These are phyloP conservation scores for Lithobius niger DNA, from an alignment of 1,140 invertebrate species.

Conservation along the genomic window DNA sequence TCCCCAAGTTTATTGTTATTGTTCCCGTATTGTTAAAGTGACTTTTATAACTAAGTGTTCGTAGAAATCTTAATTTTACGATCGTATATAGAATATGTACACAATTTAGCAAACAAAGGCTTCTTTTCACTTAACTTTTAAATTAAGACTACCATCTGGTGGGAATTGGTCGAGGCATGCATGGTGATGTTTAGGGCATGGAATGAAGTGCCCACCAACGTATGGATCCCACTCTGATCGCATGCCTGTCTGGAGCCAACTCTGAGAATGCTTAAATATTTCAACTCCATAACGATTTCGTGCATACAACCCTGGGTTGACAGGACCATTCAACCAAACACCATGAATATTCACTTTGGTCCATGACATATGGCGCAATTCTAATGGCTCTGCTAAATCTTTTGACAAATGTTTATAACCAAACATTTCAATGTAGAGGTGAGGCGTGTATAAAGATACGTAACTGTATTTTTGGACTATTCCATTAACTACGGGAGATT, in stretches of 20 bases:
- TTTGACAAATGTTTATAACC: background rate
- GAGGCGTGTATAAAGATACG: background rate
- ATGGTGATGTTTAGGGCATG: constrained; percentile 20
- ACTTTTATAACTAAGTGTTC: no score
- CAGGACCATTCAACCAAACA: constrained; percentile 21
- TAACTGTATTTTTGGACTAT: no score
- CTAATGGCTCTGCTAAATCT: constrained; percentile 8
- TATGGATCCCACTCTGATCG: background rate
- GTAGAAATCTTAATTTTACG: no score
- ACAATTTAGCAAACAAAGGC: no score
- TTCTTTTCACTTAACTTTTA: no score
- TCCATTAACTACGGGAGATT: background rate
- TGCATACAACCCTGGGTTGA: constrained; percentile 26
- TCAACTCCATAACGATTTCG: constrained; percentile 23
- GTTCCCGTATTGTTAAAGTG: no score
- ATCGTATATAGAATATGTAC: no score
- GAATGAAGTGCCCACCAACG: constrained; percentile 8
- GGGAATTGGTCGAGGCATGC: constrained; percentile 25
- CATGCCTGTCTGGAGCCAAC: background rate
- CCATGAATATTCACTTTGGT: constrained; percentile 22
- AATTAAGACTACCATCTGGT: constrained; percentile 19
- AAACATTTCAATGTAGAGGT: background rate
- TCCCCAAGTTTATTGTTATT: no score
- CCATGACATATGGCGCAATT: constrained; percentile 13
- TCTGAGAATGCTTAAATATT: constrained; percentile 21